phyloP scores from a whole-genome alignment of 2,888 invertebrate genomes.

The Trachelus tabidus region DNA sequence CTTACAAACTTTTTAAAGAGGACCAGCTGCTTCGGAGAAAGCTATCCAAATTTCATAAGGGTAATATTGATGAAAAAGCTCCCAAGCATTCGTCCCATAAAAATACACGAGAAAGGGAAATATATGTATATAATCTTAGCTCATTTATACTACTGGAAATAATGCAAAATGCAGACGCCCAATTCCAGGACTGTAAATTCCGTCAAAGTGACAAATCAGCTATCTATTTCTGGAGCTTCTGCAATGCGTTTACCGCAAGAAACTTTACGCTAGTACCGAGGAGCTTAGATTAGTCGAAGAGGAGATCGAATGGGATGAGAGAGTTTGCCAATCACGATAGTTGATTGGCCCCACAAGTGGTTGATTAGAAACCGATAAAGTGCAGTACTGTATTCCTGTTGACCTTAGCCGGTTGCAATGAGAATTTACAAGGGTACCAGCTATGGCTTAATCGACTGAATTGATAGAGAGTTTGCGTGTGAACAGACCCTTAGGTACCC shows the following conservation, averaged over 20 bases:
- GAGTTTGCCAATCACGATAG: conserved; percentile 17
- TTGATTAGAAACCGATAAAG: conserved; percentile 23
- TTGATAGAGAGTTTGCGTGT: neutral
- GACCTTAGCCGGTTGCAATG: conserved; percentile 6
- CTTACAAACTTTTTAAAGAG: neutral
- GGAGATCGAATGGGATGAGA: neutral
- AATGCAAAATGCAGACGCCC: neutral
- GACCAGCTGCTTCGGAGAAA: neutral
- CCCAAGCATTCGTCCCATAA: neutral
- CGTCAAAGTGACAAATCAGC: neutral
- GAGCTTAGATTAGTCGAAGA: neutral
- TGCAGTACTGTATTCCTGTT: conserved; percentile 12
- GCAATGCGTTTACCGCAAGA: neutral
- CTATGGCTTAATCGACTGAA: neutral
- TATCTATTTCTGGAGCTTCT: neutral
- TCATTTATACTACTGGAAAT: neutral
- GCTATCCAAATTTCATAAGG: neutral
- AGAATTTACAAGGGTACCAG: neutral
- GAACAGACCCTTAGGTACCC: neutral
- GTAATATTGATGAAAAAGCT: neutral
- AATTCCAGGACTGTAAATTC: neutral
- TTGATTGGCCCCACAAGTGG: conserved; percentile 24
- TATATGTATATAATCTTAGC: neutral
- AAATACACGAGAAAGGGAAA: neutral
- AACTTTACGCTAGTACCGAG: neutral